phyloP scores from a whole-genome alignment of 2,888 invertebrate species.

The Apocheima hispidaria region DNA sequence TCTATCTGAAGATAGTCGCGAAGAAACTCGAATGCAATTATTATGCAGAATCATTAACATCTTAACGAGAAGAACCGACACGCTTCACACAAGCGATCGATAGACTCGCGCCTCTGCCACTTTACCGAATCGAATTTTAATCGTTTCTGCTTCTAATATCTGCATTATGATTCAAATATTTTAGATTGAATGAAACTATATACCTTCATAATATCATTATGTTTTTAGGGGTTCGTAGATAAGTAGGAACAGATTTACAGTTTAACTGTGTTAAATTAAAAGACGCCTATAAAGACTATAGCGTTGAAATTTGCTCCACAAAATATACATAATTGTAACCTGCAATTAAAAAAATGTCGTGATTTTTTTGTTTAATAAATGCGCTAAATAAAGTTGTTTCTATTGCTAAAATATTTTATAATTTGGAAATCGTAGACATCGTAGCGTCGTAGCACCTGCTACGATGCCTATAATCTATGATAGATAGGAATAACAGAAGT shows the following conservation, averaged over 20 bases:
- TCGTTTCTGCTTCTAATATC: constrained; percentile 9
- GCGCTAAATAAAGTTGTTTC: no score
- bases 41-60: constrained; percentile 81
- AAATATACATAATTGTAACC: no score
- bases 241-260: no score
- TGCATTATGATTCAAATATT: no score
- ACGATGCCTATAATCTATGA: background rate
- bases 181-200: no score
- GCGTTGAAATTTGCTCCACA: no score
- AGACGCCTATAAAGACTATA: no score
- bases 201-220: no score
- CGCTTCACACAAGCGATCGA: constrained; percentile 57
- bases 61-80: constrained; percentile 63
- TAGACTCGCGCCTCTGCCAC: constrained; percentile 50
- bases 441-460: constrained; percentile 5
- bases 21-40: constrained; percentile 65
- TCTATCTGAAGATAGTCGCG: constrained; percentile 43
- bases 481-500: background rate
- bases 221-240: no score
- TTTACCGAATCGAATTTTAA: constrained; percentile 10
- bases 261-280: no score
- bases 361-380: background rate
- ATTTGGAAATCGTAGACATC: background rate
- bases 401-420: background rate
- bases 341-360: no score